phyloP scores from a whole-genome alignment of 2,113 vertebrate species.

The Phalacrocorax brasilianus region DNA sequence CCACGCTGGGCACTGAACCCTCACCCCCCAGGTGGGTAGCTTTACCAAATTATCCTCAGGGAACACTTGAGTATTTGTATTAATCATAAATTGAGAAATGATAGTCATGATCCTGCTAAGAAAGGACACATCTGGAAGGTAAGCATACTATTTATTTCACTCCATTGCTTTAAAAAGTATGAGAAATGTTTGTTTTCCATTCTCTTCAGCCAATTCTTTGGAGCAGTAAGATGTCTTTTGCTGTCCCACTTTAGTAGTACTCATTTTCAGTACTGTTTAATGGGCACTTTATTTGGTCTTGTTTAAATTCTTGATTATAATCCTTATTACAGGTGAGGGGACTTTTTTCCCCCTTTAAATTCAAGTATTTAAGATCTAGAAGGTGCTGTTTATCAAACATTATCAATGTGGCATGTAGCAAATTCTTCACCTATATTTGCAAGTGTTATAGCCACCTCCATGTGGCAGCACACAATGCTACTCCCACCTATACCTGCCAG shows the following conservation, averaged over 20 bases:
- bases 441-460: neutral
- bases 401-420: neutral
- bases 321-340: too few species aligned
- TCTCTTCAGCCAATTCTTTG: neutral
- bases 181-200: neutral
- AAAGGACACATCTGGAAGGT: neutral
- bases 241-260: neutral
- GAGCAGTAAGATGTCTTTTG: neutral
- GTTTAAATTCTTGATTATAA: neutral
- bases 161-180: neutral
- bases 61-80: neutral
- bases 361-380: neutral
- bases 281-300: neutral
- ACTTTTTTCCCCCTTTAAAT: neutral
- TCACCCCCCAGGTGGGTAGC: fast-evolving
- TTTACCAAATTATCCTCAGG: neutral
- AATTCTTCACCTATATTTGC: neutral
- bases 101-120: neutral
- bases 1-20: neutral
- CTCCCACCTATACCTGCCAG: neutral
- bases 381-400: neutral
- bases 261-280: neutral
- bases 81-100: neutral
- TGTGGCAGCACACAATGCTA: neutral
- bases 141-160: neutral